Conservation (phyloP, 2,797 vertebrate species). For the Acanthurus leucopareius region DNA sequence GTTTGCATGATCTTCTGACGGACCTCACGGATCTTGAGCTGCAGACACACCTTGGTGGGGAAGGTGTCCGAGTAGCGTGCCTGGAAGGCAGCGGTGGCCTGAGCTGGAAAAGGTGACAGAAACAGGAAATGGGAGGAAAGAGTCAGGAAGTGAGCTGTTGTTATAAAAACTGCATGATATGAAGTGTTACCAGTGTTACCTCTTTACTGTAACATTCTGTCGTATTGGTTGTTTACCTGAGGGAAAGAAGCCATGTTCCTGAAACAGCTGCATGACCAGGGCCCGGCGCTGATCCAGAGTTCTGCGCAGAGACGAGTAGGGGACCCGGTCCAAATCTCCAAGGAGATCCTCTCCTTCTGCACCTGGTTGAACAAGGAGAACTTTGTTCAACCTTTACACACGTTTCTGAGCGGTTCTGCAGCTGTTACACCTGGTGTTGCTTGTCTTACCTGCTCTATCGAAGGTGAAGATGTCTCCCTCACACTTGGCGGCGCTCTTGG, state of each 20-base stretch:
- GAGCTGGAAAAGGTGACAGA: constrained; percentile 81
- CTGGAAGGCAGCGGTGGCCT: constrained; percentile 95
- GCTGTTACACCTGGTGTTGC: too few relatives aligned
- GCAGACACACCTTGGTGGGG: constrained; percentile 93
- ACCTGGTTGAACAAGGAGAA: constrained; percentile 51
- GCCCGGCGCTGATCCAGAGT: constrained; percentile 94
- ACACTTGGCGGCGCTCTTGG: constrained; percentile 94
- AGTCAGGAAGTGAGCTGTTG: neutral
- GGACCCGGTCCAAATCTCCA: constrained; percentile 91
- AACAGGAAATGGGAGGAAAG: neutral
- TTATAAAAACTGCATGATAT: neutral
- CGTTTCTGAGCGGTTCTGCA: neutral
- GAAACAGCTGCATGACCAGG: constrained; percentile 96
- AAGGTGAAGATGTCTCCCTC: constrained; percentile 97
- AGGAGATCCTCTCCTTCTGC: constrained; percentile 89
- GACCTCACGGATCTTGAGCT: constrained; percentile 96
- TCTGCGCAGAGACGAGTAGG: constrained; percentile 91
- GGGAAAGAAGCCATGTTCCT: constrained; percentile 95
- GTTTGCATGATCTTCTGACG: constrained; percentile 98
- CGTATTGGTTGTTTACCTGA: constrained; percentile 82
- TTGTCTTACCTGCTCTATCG: constrained; percentile 87
- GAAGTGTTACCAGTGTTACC: neutral
- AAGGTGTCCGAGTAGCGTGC: constrained; percentile 92
- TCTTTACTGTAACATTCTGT: neutral
- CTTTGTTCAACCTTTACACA: neutral